These are phyloP conservation scores for Papilio glaucus DNA, from an alignment of 1,140 invertebrate species.

Conservation along the genomic window DNA sequence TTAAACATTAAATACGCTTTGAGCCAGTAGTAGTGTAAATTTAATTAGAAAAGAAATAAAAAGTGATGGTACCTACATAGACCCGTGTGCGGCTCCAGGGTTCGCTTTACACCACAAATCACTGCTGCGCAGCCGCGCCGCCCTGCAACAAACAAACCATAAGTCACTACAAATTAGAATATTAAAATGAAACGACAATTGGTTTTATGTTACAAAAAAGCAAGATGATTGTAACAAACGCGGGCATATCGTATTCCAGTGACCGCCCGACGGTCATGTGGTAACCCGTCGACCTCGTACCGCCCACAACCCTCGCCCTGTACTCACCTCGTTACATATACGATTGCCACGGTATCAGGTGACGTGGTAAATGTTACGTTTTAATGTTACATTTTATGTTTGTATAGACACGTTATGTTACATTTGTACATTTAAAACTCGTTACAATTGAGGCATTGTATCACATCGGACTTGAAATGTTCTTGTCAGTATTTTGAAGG, in stretches of 20 bases:
- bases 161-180: background rate
- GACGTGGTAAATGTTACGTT: slow-evolving; percentile 1
- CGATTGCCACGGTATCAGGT: slow-evolving; percentile 21
- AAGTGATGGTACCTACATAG: slow-evolving; percentile 49
- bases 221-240: background rate
- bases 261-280: background rate
- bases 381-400: slow-evolving; percentile 17
- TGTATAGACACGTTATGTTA: background rate
- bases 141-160: slow-evolving; percentile 59
- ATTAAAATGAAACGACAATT: slow-evolving; percentile 1
- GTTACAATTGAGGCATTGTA: background rate
- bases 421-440: background rate
- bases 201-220: slow-evolving; percentile 26
- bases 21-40: background rate
- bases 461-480: background rate
- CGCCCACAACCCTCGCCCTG: background rate
- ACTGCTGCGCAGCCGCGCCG: slow-evolving; percentile 65
- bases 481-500: too few species aligned
- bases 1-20: too few species aligned
- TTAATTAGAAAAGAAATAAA: background rate
- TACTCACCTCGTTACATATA: slow-evolving; percentile 22
- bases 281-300: slow-evolving; percentile 13
- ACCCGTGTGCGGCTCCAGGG: slow-evolving; percentile 66
- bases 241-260: background rate
- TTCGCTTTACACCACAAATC: slow-evolving; percentile 60